Evolutionary conservation across 2,797 vertebrate species (phyloP), one percentile per base, ranked within the genome.

Genomic region (Nyctibius grandis): DNA sequence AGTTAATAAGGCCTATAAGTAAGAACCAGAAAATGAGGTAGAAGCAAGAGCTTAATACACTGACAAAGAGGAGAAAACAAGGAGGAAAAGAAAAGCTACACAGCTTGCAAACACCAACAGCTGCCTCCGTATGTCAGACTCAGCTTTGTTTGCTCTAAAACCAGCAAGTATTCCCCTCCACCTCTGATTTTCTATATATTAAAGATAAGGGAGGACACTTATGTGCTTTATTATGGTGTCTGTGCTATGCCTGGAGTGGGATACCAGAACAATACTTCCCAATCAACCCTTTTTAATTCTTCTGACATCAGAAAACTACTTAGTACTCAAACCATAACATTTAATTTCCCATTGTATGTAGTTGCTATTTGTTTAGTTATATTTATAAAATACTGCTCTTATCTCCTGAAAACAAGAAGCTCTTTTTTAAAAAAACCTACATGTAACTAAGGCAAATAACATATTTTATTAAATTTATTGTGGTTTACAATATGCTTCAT

Each of bases 401-500:
- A 44, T 15, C 51, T 84, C n/a, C 64, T 38, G 44, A 69, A 94
- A 95, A 85, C 22, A 77, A 77, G 60, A 9, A 86, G 17, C 11
- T 47, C 40, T 34, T 75, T 85, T 85, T 84, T n/a, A 12, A 2
- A 40, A 89, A 50, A 48, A 34, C 9, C 53, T 56, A 67, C 7
- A 29, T 11, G 12, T 75, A 91, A 50, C 78, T 51, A 56, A 48
- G 36, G 77, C 47, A 9, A 93, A 13, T 74, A 88, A 88, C 25
- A 83, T 10, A 36, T 65, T 96, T 59, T 92, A 87, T 86, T 89
- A 77, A 40, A 76, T 65, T 91, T 81, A 75, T 7, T 89, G 48
- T 72, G 33, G 54, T 91, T 95, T 93, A 65, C 78, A 92, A 82
- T 44, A 50, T 28, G 36, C 23, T 77, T 90, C 53, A 61, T 88